These are phyloP conservation scores for Lomographa bimaculata DNA, from an alignment of 2,888 invertebrate genomes.

Conservation along the genomic window DNA sequence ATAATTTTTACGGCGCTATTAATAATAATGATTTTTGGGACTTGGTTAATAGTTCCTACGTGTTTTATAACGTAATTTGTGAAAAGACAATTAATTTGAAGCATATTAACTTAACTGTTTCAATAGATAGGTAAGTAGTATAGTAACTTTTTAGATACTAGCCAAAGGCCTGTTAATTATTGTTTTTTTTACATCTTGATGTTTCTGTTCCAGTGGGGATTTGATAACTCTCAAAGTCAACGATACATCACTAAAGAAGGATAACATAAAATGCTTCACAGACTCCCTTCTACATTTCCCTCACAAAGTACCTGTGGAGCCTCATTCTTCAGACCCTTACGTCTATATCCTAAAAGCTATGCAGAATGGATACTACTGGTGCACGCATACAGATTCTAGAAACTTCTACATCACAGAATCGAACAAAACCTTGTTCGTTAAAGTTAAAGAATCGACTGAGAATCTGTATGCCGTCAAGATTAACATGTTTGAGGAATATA, in stretches of 20 bases:
- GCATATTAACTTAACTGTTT: conserved; percentile 48
- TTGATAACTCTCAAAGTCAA: conserved; percentile 51
- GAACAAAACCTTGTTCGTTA: conserved; percentile 57
- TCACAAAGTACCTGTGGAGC: conserved; percentile 42
- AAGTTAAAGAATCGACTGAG: conserved; percentile 49
- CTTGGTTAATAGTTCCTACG: conserved; percentile 56
- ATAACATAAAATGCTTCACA: conserved; percentile 63
- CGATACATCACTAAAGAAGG: conserved; percentile 30
- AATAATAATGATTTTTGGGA: conserved; percentile 53
- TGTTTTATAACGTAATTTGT: conserved; percentile 70
- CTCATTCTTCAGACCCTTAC: conserved; percentile 36
- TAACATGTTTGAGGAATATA: conserved; percentile 38
- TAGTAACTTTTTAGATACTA: conserved; percentile 8
- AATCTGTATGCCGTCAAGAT: conserved; percentile 62
- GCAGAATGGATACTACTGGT: conserved; percentile 74
- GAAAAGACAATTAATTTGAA: conserved; percentile 56
- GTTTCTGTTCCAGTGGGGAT: conserved; percentile 45
- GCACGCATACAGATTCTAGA: conserved; percentile 54
- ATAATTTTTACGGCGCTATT: conserved; percentile 52
- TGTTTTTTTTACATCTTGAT: no score
- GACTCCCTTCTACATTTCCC: conserved; percentile 61
- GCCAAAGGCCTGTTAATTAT: neutral
- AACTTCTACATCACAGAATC: conserved; percentile 54
- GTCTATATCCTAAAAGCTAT: conserved; percentile 49
- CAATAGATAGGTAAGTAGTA: conserved; percentile 56